Evolutionary conservation across 2,888 invertebrate species (phyloP), one percentile per base, ranked within the genome.

Genomic region (Penaeus monodon): DNA sequence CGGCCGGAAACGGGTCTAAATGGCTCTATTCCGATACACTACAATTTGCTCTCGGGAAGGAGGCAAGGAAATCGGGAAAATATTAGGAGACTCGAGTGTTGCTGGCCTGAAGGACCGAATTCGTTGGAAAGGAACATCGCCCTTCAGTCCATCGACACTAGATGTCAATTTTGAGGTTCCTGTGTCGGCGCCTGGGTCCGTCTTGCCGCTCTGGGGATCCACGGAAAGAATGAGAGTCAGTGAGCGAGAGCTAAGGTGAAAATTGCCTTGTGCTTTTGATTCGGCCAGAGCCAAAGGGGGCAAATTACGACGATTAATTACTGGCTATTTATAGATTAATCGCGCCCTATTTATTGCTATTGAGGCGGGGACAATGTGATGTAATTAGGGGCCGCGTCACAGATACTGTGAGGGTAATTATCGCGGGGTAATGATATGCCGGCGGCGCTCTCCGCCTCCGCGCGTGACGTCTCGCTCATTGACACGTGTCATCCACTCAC

Each of bases 321-420:
- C 87, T 24, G 80, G 70, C 84, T 87, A 87, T 87, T 87, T 87
- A 87, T 87, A 84, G 79, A 80, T 87, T 87, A 87, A 87, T 84
- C 87, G 79, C 64, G 66, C 83, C 83, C 83, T 83, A 87, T 87
- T 87, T 87, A 82, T 82, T 83, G 82, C 79, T 57, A 78, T 82
- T 79, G 87, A 83, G 79, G 78, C 57, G 24, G 24, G 74, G 79
- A 87, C 87, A 87, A 87, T 87, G 84, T 83, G 83, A 64, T 49
- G 78, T 80, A 87, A 87, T 87, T 87, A 81, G 49, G 49, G 49
- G 33, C 38, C 66, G 65, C 38, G 80, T 81, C 73, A 81, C 29
- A 65, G 85, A 85, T 81, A 81, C 81, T 79, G 70, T 66, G 79
- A 44, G 84, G 6, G 78, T 24, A 22, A 29, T 6, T 29, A 49